A percentile compares a stretch with the other conserved stretches of the same genome.
These are phyloP conservation scores for Thymallus thymallus DNA, from an alignment of 2,113 vertebrate species.

Conservation along the genomic window DNA sequence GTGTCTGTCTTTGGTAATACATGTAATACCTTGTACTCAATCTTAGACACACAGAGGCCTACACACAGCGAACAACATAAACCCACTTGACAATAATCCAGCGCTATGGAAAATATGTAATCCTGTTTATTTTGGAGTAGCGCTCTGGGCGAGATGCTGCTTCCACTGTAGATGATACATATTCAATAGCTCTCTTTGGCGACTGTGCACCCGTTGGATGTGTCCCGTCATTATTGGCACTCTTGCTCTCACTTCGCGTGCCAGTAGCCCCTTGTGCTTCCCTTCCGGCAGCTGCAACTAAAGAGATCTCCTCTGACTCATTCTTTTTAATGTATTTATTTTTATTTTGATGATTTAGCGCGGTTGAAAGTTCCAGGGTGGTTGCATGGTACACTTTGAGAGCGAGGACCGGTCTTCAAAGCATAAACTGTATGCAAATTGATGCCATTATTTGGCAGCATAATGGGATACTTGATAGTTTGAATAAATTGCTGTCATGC, in stretches of 20 bases:
- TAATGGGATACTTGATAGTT: constrained; percentile 58
- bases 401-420: constrained; percentile 11
- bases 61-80: neutral
- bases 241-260: no score
- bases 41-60: neutral
- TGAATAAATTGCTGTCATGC: constrained; percentile 62
- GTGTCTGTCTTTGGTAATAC: constrained; percentile 26
- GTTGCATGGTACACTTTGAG: constrained; percentile 37
- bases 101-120: constrained; percentile 1
- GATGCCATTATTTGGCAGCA: constrained; percentile 54
- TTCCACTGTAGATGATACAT: neutral
- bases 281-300: no score
- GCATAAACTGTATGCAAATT: constrained; percentile 62
- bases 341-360: constrained; percentile 39
- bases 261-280: no score
- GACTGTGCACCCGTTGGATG: neutral
- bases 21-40: neutral
- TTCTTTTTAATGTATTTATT: constrained; percentile 34
- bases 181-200: neutral
- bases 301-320: neutral
- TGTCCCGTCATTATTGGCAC: no score
- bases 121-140: neutral
- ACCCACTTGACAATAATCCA: neutral
- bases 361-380: constrained; percentile 30
- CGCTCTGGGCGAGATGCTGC: neutral